These are phyloP conservation scores for Andrena camellia DNA, from an alignment of 2,888 invertebrate genomes.

Conservation along the genomic window DNA sequence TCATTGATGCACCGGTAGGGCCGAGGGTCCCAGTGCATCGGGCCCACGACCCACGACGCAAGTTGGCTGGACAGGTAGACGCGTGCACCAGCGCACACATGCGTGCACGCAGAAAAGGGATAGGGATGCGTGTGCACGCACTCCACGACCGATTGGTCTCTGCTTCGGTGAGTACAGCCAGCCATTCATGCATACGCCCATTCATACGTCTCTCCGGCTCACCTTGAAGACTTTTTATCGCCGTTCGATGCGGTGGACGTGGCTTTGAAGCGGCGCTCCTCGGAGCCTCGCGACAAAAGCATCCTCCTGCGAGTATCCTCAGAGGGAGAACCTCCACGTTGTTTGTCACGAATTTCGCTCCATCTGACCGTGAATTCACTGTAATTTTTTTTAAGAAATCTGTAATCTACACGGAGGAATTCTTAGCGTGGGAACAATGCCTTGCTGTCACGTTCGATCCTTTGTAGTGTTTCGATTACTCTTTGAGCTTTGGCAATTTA, in stretches of 20 bases:
- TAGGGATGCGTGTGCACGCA: conserved; percentile 55
- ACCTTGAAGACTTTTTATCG: conserved; percentile 82
- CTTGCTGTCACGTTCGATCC: no score
- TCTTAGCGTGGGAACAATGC: no score
- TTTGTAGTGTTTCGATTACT: no score
- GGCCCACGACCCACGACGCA: conserved; percentile 17
- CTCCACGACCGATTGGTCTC: conserved; percentile 47
- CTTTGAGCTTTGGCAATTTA: no score
- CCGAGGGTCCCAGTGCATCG: conserved; percentile 23
- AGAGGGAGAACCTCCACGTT: not conserved
- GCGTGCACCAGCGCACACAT: conserved; percentile 1
- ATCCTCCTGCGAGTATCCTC: not conserved
- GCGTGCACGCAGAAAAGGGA: conserved; percentile 28
- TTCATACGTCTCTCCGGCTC: conserved; percentile 81
- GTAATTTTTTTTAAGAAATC: not conserved
- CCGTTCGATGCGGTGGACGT: conserved; percentile 57
- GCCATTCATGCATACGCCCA: conserved; percentile 84
- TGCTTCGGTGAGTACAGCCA: conserved; percentile 72
- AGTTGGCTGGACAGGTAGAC: conserved; percentile 35
- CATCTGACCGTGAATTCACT: not conserved
- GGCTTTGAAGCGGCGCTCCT: conserved; percentile 31
- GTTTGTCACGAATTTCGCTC: not conserved
- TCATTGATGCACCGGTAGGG: conserved; percentile 66
- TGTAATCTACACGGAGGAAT: no score
- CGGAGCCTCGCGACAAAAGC: conserved; percentile 23